Percentiles rank a stretch among this genome's conserved stretches.
Conservation (phyloP, 2,888 invertebrate genomes). For the Pammene aurita region DNA sequence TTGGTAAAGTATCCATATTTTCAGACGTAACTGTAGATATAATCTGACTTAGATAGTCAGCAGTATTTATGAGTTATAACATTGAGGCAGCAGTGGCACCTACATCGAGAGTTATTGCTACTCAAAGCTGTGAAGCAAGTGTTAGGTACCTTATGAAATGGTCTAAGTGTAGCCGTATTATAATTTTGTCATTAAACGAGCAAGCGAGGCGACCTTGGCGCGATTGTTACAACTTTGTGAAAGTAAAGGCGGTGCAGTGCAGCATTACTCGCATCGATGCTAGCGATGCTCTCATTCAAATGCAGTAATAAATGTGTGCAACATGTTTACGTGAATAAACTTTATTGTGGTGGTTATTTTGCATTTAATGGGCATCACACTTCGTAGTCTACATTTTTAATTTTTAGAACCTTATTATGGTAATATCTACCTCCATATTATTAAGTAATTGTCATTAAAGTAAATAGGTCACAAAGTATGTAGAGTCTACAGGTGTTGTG, state of each 20-base stretch:
- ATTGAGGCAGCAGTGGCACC: background rate
- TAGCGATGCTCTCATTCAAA: conserved; percentile 37
- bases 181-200: conserved; percentile 43
- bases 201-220: conserved; percentile 53
- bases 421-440: background rate
- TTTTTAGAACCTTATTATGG: background rate
- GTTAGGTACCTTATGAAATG: conserved; percentile 36
- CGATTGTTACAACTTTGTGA: conserved; percentile 48
- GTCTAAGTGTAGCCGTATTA: conserved; percentile 20
- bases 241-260: conserved; percentile 55
- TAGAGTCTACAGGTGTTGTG: background rate
- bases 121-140: conserved; percentile 27
- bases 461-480: background rate
- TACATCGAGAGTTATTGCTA: conserved; percentile 19
- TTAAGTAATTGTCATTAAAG: background rate
- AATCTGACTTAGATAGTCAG: no score
- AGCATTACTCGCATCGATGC: conserved; percentile 39
- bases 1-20: no score
- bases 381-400: background rate
- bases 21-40: no score
- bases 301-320: conserved; percentile 29
- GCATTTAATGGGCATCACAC: background rate
- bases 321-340: conserved; percentile 19
- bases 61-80: no score
- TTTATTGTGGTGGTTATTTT: background rate